Percentiles rank a stretch among this genome's conserved stretches.
Evolutionary conservation across 2,797 vertebrate species (phyloP).

Genomic region (Pangasius mekongensis): DNA sequence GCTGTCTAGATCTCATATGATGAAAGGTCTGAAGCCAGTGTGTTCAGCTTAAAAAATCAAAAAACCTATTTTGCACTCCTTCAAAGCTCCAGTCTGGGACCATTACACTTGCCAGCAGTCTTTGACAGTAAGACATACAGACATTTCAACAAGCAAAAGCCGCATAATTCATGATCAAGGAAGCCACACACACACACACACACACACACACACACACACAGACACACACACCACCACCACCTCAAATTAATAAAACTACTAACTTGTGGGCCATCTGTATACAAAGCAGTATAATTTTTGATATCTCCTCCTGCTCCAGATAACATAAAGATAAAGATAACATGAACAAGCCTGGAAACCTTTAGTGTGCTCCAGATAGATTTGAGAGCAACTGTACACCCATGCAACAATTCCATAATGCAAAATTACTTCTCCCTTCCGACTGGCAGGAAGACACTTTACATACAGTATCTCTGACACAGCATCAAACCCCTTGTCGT

Average conservation of each 20-base stretch:
- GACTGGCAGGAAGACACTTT: slow-evolving; percentile 20
- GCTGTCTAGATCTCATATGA: background rate
- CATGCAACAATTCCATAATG: slow-evolving; percentile 27
- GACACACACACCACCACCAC: too few relatives aligned
- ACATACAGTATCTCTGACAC: slow-evolving; percentile 29
- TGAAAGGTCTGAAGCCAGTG: background rate
- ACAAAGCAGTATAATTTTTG: background rate
- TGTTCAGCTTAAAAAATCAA: background rate
- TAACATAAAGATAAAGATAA: slow-evolving; percentile 5
- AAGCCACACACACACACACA: background rate
- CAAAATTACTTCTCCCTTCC: slow-evolving; percentile 25
- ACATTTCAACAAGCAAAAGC: background rate
- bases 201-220: background rate
- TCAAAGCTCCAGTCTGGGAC: background rate
- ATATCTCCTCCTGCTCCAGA: background rate
- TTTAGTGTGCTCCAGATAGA: slow-evolving; percentile 23
- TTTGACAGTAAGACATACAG: background rate
- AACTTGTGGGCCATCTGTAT: background rate
- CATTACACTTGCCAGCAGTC: background rate
- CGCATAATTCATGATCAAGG: background rate
- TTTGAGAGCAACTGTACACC: slow-evolving; percentile 3
- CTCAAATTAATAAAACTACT: background rate
- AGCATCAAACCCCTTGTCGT: slow-evolving; percentile 41
- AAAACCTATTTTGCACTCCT: background rate
- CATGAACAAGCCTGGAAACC: background rate